These are phyloP conservation scores for Asobara japonica DNA, from an alignment of 1,140 invertebrate genomes.

Conservation along the genomic window DNA sequence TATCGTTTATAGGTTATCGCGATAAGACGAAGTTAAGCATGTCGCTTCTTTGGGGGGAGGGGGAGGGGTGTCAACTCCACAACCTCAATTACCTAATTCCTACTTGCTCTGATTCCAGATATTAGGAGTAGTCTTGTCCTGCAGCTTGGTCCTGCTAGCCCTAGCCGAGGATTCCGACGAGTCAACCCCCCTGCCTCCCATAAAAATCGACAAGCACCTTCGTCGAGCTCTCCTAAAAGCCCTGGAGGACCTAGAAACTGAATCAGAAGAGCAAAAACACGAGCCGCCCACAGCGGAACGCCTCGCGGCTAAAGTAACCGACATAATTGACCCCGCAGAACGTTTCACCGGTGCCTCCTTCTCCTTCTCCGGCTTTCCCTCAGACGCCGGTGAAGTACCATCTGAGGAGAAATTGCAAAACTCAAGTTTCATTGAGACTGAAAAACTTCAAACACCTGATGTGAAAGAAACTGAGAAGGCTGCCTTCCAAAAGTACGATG, in stretches of 20 bases:
- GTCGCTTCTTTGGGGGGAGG: no score
- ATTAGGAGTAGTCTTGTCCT: not conserved
- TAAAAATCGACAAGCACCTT: constrained; percentile 75
- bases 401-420: constrained; percentile 64
- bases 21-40: no score
- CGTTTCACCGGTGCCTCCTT: constrained; percentile 43
- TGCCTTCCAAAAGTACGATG: constrained; percentile 48
- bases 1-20: no score
- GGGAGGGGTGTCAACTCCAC: not conserved
- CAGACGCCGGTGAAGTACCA: constrained; percentile 49
- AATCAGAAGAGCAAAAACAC: constrained; percentile 56
- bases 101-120: constrained; percentile 11
- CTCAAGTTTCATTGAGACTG: constrained; percentile 55
- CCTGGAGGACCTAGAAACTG: constrained; percentile 72
- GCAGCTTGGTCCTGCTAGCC: not conserved
- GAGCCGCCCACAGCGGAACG: not conserved
- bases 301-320: constrained; percentile 23
- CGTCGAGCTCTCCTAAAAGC: constrained; percentile 77
- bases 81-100: not conserved
- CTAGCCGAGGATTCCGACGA: not conserved
- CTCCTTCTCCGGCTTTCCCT: constrained; percentile 52
- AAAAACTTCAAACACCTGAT: constrained; percentile 46
- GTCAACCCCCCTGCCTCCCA: constrained; percentile 61
- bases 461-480: constrained; percentile 29
- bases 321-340: constrained; percentile 36